Evolutionary conservation across 2,797 vertebrate species (phyloP), one percentile per base, ranked within the genome.

Genomic region (Sebastes goodei): DNA sequence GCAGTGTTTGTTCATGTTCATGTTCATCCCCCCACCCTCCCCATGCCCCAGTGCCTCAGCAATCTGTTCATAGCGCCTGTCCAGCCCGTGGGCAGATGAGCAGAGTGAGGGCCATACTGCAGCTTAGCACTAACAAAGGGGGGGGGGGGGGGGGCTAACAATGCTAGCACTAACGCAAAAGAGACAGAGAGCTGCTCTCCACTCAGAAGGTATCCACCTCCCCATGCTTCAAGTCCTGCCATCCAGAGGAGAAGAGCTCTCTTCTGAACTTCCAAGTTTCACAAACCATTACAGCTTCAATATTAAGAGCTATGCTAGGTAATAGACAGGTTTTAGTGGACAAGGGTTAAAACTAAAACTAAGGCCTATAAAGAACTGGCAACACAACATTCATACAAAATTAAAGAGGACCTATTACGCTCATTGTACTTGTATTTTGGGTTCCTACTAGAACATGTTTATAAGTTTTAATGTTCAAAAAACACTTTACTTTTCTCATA

Each of bases 1-100:
- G 10, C 9, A 5, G 32, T 57, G 56, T 76, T 56, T 42, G 38
- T 42, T 42, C 38, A 14, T 63, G 30, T 35, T 33, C 27, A 30
- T 30, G 27, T 20, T 10, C 59, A 5, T 20, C 23, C 23, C 23
- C 23, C 23, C 23, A 17, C 1, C 42, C 5, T 53, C 11, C 7
- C 10, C 25, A 52, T 73, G 32, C 62, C 69, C 56, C 23, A 27
- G 27, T 65, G 63, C 25, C 53, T 59, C 3, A 62, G 30, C 74
- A 82, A 59, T 77, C 74, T 80, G 84, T 78, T 62, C 60, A 12
- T 9, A 63, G 64, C 49, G 21, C 56, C 62, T 29, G 46, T 64
- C 57, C 56, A 33, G 46, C 74, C 65, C 17, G 7, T 42, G 74
- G 67, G 59, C n/a, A 69, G 38, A 60, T 33, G 68, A 67, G 71